These are phyloP conservation scores for Fukomys damarensis DNA, from an alignment of 2,113 vertebrate species.

Conservation along the genomic window DNA sequence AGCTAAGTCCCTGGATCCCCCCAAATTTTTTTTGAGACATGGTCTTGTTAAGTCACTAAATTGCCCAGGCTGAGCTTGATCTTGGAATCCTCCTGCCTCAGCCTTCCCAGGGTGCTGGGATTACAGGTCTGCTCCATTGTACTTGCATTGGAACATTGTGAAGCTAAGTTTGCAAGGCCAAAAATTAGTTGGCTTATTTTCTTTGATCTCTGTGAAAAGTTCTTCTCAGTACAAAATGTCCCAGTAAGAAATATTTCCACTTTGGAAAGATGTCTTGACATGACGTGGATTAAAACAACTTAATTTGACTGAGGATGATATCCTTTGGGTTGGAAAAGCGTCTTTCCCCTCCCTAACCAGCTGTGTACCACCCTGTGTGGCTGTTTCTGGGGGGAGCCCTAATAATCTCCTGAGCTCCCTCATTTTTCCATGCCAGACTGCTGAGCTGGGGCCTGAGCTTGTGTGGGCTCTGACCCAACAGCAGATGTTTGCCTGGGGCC, in stretches of 20 bases:
- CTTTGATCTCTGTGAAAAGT: background rate
- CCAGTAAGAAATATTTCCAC: background rate
- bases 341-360: background rate
- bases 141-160: background rate
- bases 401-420: background rate
- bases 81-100: background rate
- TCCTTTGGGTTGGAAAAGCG: background rate
- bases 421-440: background rate
- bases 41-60: background rate
- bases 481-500: conserved; percentile 56
- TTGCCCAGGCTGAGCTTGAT: background rate
- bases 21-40: background rate
- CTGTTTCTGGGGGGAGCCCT: background rate
- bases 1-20: too few species aligned
- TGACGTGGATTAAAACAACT: background rate
- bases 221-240: background rate
- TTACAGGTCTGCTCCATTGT: background rate
- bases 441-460: background rate
- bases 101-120: background rate
- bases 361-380: background rate
- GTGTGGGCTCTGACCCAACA: conserved; percentile 47
- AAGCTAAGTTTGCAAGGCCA: background rate
- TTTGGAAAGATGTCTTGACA: background rate
- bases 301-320: background rate
- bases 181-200: background rate